Evolutionary conservation across 2,113 vertebrate genomes (phyloP).

Genomic region (Geococcyx californianus): DNA sequence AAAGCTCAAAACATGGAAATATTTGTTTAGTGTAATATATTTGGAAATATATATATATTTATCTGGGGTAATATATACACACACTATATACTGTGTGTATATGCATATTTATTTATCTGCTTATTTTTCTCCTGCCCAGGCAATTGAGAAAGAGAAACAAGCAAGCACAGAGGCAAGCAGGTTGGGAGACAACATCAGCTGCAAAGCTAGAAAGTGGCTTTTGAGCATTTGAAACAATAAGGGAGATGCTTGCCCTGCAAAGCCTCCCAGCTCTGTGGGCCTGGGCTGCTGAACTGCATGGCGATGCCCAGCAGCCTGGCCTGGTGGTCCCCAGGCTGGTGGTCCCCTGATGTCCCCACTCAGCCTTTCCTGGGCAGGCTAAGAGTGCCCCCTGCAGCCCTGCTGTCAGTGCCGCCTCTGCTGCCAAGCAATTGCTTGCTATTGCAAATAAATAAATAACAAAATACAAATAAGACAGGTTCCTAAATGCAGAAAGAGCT

Average conservation of each 20-base stretch:
- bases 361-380: conserved; percentile 42
- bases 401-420: not conserved
- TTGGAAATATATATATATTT: not conserved
- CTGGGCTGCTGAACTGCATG: not conserved
- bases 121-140: not conserved
- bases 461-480: not conserved
- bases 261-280: not conserved
- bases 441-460: not conserved
- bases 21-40: not conserved
- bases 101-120: not conserved
- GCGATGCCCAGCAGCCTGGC: not conserved
- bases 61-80: not conserved
- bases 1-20: no score
- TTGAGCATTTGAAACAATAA: not conserved
- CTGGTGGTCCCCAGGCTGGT: not conserved
- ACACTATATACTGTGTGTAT: not conserved
- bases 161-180: not conserved
- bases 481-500: not conserved
- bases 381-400: conserved; percentile 76
- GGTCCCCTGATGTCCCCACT: not conserved
- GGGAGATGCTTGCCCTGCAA: not conserved
- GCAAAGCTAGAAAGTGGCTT: not conserved
- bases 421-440: not conserved
- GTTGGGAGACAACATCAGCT: not conserved
- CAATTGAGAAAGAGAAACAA: not conserved